A percentile compares a stretch with the other conserved stretches of the same genome.
Evolutionary conservation across 2,888 invertebrate genomes (phyloP).

Genomic region (Agriopis aurantiaria): DNA sequence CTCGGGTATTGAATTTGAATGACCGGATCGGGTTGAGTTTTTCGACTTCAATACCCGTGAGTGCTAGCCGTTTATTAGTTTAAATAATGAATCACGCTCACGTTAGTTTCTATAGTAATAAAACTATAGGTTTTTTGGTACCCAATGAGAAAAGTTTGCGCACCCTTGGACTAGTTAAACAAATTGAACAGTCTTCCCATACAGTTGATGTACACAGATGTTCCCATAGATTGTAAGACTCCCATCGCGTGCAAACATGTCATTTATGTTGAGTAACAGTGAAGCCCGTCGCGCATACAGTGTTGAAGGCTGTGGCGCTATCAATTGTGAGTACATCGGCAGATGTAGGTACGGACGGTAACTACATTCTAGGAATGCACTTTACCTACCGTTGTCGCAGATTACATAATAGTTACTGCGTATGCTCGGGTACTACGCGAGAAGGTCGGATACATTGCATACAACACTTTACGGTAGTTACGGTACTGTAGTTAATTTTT

Average conservation of each 20-base stretch:
- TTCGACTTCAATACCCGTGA: no score
- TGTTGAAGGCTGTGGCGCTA: constrained; percentile 5
- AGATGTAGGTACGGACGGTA: constrained; percentile 9
- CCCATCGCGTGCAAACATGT: not conserved
- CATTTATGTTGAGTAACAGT: not conserved
- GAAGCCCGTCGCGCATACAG: not conserved
- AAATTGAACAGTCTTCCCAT: no score
- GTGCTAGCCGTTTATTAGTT: no score
- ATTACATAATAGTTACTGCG: not conserved
- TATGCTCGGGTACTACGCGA: not conserved
- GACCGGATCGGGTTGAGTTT: no score
- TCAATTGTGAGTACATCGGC: not conserved
- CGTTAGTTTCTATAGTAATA: no score
- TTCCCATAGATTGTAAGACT: not conserved
- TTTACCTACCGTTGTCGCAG: not conserved
- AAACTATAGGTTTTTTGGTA: no score
- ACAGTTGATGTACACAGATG: not conserved
- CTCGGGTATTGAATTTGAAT: no score
- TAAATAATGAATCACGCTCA: no score
- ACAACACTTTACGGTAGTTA: no score
- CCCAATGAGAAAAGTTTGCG: no score
- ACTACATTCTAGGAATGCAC: constrained; percentile 10
- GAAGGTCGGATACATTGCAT: not conserved
- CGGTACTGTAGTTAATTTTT: no score
- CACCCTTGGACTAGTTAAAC: no score